Evolutionary conservation across 2,113 vertebrate genomes (phyloP).

Genomic region (Lepidothrix coronata): DNA sequence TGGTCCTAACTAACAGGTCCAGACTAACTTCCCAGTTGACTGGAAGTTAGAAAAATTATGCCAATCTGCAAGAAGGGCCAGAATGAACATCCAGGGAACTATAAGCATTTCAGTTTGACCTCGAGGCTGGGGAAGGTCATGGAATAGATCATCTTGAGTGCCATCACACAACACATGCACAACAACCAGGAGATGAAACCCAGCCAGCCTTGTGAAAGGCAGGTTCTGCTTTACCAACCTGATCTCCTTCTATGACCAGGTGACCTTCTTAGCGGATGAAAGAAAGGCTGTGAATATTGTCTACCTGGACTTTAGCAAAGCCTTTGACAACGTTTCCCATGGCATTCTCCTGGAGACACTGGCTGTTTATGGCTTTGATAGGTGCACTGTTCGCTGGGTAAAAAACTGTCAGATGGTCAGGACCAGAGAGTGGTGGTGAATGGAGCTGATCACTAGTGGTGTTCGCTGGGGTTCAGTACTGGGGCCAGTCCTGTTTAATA

Average conservation of each 20-base stretch:
- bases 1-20: background rate
- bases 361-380: background rate
- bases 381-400: background rate
- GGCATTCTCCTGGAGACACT: background rate
- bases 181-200: background rate
- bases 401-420: background rate
- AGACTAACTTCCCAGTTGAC: too few relatives aligned
- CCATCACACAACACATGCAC: background rate
- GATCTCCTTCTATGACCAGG: background rate
- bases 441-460: background rate
- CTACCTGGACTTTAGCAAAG: background rate
- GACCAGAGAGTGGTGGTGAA: background rate
- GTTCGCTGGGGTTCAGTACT: background rate
- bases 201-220: background rate
- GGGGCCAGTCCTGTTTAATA: background rate
- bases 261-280: background rate
- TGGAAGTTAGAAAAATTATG: background rate
- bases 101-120: background rate
- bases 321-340: background rate
- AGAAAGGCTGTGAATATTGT: background rate
- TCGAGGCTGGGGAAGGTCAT: background rate
- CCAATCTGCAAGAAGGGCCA: background rate
- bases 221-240: background rate
- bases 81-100: background rate
- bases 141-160: background rate